A percentile compares a stretch with the other conserved stretches of the same genome.
phyloP scores from a whole-genome alignment of 2,113 vertebrate genomes.

The Hirundichthys speculiger region DNA sequence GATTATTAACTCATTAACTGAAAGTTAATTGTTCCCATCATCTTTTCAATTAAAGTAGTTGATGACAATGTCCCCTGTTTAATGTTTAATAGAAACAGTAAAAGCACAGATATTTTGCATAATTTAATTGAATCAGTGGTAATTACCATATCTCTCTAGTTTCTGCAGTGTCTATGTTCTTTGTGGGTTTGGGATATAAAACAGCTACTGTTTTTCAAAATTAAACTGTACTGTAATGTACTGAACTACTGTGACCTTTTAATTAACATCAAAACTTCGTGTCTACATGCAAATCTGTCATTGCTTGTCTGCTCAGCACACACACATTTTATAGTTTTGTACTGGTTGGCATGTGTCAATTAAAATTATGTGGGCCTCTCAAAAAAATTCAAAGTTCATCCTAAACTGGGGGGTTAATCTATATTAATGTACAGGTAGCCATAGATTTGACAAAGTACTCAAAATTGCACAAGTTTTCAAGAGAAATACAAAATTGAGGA shows the following conservation, averaged over 20 bases:
- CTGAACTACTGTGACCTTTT: too few relatives aligned
- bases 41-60: slow-evolving; percentile 36
- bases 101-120: background rate
- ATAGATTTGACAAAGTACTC: too few relatives aligned
- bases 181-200: background rate
- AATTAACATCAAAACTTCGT: too few relatives aligned
- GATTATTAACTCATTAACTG: slow-evolving; percentile 19
- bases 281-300: too few relatives aligned
- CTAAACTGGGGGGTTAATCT: background rate
- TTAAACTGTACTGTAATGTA: background rate
- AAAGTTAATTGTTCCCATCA: slow-evolving; percentile 27
- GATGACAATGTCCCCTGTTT: slow-evolving; percentile 6
- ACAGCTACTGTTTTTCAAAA: background rate
- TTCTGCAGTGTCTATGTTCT: background rate
- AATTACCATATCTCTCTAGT: slow-evolving; percentile 3
- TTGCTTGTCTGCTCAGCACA: too few relatives aligned
- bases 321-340: too few relatives aligned
- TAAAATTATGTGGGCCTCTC: too few relatives aligned
- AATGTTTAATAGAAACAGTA: background rate
- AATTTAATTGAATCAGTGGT: background rate
- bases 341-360: too few relatives aligned
- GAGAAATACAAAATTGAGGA: background rate
- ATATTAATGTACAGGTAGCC: too few relatives aligned
- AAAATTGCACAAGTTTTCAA: background rate
- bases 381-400: background rate